phyloP scores from a whole-genome alignment of 2,888 invertebrate genomes.

The Andrena haemorrhoa region DNA sequence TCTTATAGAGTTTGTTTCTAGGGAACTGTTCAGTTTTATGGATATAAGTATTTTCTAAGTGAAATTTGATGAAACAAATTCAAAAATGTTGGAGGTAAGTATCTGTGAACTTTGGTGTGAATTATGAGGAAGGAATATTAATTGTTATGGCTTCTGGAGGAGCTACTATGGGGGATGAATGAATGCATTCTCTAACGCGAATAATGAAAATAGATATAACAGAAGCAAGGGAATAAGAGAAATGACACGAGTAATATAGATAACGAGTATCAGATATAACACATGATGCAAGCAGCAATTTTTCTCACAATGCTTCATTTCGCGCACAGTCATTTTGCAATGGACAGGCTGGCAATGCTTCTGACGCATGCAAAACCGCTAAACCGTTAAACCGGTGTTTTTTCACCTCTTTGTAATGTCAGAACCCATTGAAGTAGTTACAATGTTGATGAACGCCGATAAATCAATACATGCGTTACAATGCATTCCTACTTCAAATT shows the following conservation, averaged over 20 bases:
- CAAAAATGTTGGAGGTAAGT: too few species aligned
- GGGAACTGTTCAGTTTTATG: too few species aligned
- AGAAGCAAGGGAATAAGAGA: not conserved
- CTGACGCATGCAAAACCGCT: slow-evolving; percentile 16
- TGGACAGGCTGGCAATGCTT: slow-evolving; percentile 5
- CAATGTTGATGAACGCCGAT: not conserved
- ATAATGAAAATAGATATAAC: too few species aligned
- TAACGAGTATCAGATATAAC: slow-evolving; percentile 1
- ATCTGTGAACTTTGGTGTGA: too few species aligned
- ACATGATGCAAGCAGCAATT: not conserved
- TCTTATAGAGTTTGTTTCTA: too few species aligned
- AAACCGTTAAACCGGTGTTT: slow-evolving; percentile 14
- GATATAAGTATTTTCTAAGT: too few species aligned
- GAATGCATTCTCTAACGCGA: too few species aligned
- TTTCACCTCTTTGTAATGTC: slow-evolving; percentile 12
- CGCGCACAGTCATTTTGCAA: slow-evolving; percentile 3
- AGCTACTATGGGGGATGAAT: too few species aligned
- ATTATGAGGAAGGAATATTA: too few species aligned
- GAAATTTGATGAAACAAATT: too few species aligned
- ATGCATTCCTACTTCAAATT: not conserved
- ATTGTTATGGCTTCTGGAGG: too few species aligned
- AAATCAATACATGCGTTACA: not conserved
- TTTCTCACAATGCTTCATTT: slow-evolving; percentile 3
- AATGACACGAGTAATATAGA: slow-evolving; percentile 5
- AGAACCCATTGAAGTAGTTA: slow-evolving; percentile 14